These are phyloP conservation scores for Eulacestoma nigropectus DNA, from an alignment of 2,113 vertebrate species.

Conservation along the genomic window DNA sequence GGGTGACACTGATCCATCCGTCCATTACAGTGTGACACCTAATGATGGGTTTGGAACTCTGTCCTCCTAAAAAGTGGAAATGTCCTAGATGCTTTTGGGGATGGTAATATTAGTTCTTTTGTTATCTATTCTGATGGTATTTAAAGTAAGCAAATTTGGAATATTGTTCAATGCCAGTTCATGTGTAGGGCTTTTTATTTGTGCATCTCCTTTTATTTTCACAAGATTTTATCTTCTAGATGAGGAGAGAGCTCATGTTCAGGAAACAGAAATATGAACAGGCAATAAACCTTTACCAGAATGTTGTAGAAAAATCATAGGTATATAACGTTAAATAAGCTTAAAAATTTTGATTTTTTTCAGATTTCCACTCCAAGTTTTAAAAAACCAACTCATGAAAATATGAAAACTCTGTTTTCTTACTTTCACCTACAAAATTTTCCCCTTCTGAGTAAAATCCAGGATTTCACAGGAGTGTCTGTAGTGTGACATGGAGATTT, in stretches of 20 bases:
- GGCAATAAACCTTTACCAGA: conserved; percentile 52
- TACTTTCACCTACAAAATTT: not conserved
- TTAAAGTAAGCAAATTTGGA: not conserved
- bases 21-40: not conserved
- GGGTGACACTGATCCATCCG: not conserved
- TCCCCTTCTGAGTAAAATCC: not conserved
- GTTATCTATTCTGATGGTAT: not conserved
- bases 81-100: not conserved
- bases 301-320: conserved; percentile 57
- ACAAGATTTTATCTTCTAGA: not conserved
- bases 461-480: not conserved
- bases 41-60: not conserved
- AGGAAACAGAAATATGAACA: conserved; percentile 63
- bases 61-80: not conserved
- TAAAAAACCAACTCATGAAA: not conserved
- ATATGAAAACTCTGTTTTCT: not conserved
- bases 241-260: conserved; percentile 71
- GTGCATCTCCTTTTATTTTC: not conserved
- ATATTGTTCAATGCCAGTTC: not conserved
- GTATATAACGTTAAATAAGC: not conserved
- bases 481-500: not conserved
- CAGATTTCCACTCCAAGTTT: not conserved
- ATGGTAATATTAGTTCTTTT: not conserved
- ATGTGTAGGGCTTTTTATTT: not conserved
- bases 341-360: not conserved